A percentile compares a stretch with the other conserved stretches of the same genome.
phyloP scores from a whole-genome alignment of 2,113 vertebrate genomes.

The Lathamus discolor region DNA sequence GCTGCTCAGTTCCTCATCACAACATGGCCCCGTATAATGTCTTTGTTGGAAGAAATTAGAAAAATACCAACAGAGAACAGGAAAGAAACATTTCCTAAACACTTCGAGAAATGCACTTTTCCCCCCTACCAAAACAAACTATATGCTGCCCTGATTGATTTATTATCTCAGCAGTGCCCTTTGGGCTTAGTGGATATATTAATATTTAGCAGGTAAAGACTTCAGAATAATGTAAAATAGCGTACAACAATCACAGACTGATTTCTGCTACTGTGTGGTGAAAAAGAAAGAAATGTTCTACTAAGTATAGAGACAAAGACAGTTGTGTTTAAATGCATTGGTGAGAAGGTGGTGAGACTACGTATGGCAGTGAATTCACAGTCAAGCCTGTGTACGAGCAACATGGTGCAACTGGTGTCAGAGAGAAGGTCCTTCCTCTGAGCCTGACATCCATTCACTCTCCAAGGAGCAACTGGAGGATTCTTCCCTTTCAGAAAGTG shows the following conservation, averaged over 20 bases:
- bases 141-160: not conserved
- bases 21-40: accelerated
- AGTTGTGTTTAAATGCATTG: not conserved
- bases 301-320: not conserved
- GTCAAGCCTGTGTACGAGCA: not conserved
- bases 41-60: not conserved
- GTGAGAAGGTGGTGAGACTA: not conserved
- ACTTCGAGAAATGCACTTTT: not conserved
- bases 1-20: not conserved
- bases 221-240: not conserved
- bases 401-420: not conserved
- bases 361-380: not conserved
- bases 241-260: not conserved
- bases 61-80: not conserved
- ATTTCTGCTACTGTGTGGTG: not conserved
- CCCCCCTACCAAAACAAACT: not conserved
- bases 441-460: not conserved
- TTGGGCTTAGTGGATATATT: not conserved
- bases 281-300: not conserved
- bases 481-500: not conserved
- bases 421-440: not conserved
- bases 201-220: slow-evolving; percentile 9
- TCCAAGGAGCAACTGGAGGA: not conserved
- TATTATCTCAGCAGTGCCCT: not conserved
- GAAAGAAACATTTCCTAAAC: not conserved